Conservation (phyloP, 1,140 invertebrate species). For the Myzus persicae region DNA sequence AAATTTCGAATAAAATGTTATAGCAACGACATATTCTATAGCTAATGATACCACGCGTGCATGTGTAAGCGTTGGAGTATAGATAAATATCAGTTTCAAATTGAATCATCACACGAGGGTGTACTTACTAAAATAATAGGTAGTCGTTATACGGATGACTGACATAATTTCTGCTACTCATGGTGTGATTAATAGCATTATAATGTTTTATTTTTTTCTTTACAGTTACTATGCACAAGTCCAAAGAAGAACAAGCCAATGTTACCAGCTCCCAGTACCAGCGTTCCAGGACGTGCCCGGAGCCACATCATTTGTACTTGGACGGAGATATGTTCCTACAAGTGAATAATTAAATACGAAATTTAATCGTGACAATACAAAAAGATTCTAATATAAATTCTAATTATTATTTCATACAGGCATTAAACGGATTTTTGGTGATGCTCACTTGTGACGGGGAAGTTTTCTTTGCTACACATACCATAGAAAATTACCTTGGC, state of each 20-base stretch:
- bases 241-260: slow-evolving; percentile 77
- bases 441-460: slow-evolving; percentile 98
- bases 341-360: slow-evolving; percentile 68
- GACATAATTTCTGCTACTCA: slow-evolving; percentile 33
- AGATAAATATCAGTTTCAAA: slow-evolving; percentile 42
- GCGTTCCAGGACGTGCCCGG: slow-evolving; percentile 77
- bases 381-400: background rate
- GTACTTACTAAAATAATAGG: slow-evolving; percentile 46
- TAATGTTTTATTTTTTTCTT: slow-evolving; percentile 65
- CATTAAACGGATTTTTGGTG: slow-evolving; percentile 97
- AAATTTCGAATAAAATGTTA: slow-evolving; percentile 12
- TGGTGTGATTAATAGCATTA: slow-evolving; percentile 46
- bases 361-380: background rate
- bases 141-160: slow-evolving; percentile 46
- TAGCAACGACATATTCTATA: background rate
- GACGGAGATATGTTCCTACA: slow-evolving; percentile 95
- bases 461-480: slow-evolving; percentile 98
- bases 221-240: slow-evolving; percentile 92
- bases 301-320: slow-evolving; percentile 86
- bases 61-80: background rate
- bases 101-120: slow-evolving; percentile 53
- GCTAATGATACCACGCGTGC: background rate
- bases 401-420: slow-evolving; percentile 74
- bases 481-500: slow-evolving; percentile 98
- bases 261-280: slow-evolving; percentile 66